Evolutionary conservation across 2,113 vertebrate species (phyloP), one percentile per base, ranked within the genome.

Genomic region (Spilogale gracilis): DNA sequence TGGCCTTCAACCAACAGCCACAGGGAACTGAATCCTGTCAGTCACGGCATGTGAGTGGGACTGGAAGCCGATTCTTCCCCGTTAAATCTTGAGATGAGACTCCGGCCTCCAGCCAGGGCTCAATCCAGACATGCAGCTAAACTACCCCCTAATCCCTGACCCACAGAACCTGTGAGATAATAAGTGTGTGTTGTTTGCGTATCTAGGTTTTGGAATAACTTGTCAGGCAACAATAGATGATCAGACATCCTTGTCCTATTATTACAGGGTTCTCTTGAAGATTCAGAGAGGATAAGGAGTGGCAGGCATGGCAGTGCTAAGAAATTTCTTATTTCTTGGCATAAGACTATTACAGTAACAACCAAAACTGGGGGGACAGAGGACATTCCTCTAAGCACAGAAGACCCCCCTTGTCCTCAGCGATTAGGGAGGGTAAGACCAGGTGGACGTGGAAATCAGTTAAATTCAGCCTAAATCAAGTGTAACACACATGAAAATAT

Each of bases 21-120:
- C 9, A 23, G 20, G 61, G 43, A 74, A 52, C 56, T 11, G 25
- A 58, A 50, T 71, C 38, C 78, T 20, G 52, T 30, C 13, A 2
- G 10, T 50, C 32, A 25, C 0, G 4, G 21, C 52, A 1, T 10
- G 0, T 27, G 4, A 45, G 25, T 32, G 45, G 67, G 9, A 2
- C 1, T 32, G 32, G 45, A 52, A 27, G 74, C 4, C 0, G 30
- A 21, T 18, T 7, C 30, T 9, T 73, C 23, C 27, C 18, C 9
- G 9, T 4, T 0, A 18, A 74, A 12, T n/a, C 45, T 43, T 17
- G 25, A 76, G 60, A 25, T 9, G 38, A 84, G 30, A 32, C n/a
- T 12, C 16, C 3, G 8, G 17, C 3, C 12, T n/a, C 50, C 38
- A 5, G 43, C 25, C 63, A 56, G 21, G 1, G 1, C 27, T 6